Evolutionary conservation across 2,113 vertebrate genomes (phyloP).

Genomic region (Tricholaema leucomelas): DNA sequence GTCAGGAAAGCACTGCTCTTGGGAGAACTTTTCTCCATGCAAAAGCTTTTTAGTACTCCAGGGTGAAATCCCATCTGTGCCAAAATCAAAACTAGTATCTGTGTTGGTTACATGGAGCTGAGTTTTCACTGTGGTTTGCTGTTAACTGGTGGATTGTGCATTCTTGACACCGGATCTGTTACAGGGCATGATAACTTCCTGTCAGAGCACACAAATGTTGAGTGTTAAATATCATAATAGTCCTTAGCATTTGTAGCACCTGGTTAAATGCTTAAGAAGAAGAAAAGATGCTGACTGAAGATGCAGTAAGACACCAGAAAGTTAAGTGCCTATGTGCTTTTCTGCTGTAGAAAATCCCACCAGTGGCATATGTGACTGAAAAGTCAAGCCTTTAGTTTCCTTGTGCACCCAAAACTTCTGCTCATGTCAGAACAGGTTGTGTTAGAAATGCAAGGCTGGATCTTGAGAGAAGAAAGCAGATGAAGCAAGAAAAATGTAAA

Average conservation of each 20-base stretch:
- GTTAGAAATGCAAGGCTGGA: background rate
- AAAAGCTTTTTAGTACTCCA: background rate
- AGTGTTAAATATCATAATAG: background rate
- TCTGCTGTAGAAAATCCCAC: background rate
- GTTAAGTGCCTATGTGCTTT: background rate
- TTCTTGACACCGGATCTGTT: background rate
- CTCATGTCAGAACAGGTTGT: fast-evolving
- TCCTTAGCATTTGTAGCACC: background rate
- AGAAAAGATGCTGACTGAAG: background rate
- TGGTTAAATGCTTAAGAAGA: background rate
- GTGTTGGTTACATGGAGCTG: background rate
- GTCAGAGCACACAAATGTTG: background rate
- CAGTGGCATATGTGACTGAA: background rate
- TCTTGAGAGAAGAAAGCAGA: background rate
- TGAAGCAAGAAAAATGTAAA: background rate
- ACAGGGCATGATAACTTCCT: fast-evolving
- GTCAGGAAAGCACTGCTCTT: background rate
- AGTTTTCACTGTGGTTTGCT: background rate
- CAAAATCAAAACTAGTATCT: background rate
- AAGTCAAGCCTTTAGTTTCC: background rate
- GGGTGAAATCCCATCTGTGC: background rate
- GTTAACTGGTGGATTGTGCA: background rate
- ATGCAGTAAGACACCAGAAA: background rate
- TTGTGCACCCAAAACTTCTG: background rate
- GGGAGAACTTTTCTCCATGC: background rate